Conservation (phyloP, 2,888 invertebrate species). For the Tiphia femorata region DNA sequence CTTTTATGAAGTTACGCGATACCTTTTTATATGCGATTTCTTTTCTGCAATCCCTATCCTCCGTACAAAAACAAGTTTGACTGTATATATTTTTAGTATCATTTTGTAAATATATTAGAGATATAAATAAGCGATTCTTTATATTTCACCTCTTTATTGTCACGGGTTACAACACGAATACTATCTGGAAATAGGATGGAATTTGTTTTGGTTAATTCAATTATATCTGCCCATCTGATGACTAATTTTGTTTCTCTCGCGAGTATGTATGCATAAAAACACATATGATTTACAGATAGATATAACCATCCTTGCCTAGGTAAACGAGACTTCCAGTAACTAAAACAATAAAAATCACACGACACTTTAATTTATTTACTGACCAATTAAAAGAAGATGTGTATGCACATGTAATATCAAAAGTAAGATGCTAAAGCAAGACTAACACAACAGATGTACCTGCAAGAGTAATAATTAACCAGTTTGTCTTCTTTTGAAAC, state of each 20-base stretch:
- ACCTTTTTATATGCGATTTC: too few relatives aligned
- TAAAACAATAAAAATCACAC: constrained; percentile 61
- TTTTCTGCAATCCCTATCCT: too few relatives aligned
- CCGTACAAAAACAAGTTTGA: too few relatives aligned
- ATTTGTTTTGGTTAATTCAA: constrained; percentile 82
- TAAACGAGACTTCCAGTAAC: constrained; percentile 92
- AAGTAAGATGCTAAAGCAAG: too few relatives aligned
- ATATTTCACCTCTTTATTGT: constrained; percentile 75
- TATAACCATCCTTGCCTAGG: constrained; percentile 98
- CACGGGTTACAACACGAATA: constrained; percentile 87
- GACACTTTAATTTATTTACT: not conserved
- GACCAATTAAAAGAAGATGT: too few relatives aligned
- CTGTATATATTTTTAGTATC: not conserved
- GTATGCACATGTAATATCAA: too few relatives aligned
- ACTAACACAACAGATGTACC: constrained; percentile 73
- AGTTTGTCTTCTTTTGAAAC: constrained; percentile 95
- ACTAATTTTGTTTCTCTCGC: constrained; percentile 90
- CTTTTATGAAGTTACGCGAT: not conserved
- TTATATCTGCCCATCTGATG: constrained; percentile 92
- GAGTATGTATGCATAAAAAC: constrained; percentile 95
- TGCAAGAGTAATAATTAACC: constrained; percentile 94
- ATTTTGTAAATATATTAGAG: not conserved
- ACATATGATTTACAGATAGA: constrained; percentile 95
- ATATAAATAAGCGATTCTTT: too few relatives aligned
- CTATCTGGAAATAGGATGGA: constrained; percentile 86